Percentiles rank a stretch among this genome's conserved stretches.
Conservation (phyloP, 2,797 vertebrate genomes). For the Eptatretus atami region DNA sequence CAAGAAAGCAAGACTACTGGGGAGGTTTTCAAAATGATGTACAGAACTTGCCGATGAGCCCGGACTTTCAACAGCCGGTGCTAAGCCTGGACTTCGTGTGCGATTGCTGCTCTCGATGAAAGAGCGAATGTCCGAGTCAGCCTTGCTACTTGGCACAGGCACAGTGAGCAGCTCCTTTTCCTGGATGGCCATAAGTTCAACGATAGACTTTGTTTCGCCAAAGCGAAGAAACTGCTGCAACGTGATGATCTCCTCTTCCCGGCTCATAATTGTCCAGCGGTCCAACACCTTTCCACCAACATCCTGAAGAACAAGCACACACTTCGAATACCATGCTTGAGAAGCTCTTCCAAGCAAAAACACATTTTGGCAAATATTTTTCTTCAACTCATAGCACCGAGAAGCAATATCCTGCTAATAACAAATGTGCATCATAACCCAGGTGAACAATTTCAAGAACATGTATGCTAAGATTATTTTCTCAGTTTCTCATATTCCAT, state of each 20-base stretch:
- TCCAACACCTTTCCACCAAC: conserved; percentile 97
- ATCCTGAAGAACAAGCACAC: conserved; percentile 45
- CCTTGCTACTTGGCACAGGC: conserved; percentile 79
- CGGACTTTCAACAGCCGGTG: conserved; percentile 57
- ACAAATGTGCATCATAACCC: no score
- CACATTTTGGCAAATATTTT: no score
- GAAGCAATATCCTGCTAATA: no score
- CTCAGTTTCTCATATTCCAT: no score
- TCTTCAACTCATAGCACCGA: no score
- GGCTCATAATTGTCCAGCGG: conserved; percentile 98
- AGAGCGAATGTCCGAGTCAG: conserved; percentile 92
- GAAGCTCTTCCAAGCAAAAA: no score
- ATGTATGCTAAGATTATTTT: no score
- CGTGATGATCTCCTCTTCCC: conserved; percentile 99
- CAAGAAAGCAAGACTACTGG: conserved; percentile 82
- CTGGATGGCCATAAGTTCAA: conserved; percentile 99
- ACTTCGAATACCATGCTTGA: no score
- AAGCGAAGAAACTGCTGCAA: conserved; percentile 97
- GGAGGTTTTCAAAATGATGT: conserved; percentile 98
- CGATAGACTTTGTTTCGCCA: conserved; percentile 97
- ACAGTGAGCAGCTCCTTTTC: conserved; percentile 98
- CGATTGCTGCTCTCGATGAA: conserved; percentile 99
- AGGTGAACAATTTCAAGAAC: no score
- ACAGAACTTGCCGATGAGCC: conserved; percentile 63
- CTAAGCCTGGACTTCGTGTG: conserved; percentile 67